Evolutionary conservation across 2,888 invertebrate species (phyloP), one percentile per base, ranked within the genome.

Genomic region (Lacanobia oleracea): DNA sequence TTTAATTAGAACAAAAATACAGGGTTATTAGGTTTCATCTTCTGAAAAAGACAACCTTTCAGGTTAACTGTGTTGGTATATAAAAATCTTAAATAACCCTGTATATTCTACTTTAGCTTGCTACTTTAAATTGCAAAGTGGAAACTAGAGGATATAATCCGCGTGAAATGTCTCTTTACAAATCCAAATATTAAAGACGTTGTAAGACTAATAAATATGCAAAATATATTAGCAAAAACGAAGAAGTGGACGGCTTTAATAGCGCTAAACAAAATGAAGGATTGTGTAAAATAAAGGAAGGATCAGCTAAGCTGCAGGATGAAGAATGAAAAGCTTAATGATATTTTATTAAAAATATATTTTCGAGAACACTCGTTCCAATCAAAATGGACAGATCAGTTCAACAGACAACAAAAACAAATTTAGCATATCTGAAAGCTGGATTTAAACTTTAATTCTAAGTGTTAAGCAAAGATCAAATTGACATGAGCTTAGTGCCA

Each of bases 271-370:
- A 72, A 80, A 78, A 81, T 72, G 23, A 83, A 77, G 82, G 79
- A 65, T 67, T 80, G 78, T 75, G 68, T 67, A 75, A 87, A 80
- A 79, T 70, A 82, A 85, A 89, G 86, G 86, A 88, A 89, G 90
- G 88, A 85, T 74, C 81, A 88, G 92, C 92, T 84, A 89, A 90
- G 89, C 93, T 90, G 92, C 93, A 81, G 93, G 94, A 88, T 90
- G 91, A 91, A 90, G 88, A 95, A 95, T 95, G 92, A 95, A 96
- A 96, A 95, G 94, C 95, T 89, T 85, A 90, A 93, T 91, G 92
- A 90, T 90, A 91, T 93, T 94, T 93, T 92, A 90, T 87, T 91
- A 93, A 94, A 90, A 95, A 94, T 95, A 95, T 95, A 95, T 95
- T 94, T 95, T 91, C 88, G 86, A 93, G 92, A 93, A 94, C 91